phyloP scores from a whole-genome alignment of 2,888 invertebrate species.

The Eilema caniola region DNA sequence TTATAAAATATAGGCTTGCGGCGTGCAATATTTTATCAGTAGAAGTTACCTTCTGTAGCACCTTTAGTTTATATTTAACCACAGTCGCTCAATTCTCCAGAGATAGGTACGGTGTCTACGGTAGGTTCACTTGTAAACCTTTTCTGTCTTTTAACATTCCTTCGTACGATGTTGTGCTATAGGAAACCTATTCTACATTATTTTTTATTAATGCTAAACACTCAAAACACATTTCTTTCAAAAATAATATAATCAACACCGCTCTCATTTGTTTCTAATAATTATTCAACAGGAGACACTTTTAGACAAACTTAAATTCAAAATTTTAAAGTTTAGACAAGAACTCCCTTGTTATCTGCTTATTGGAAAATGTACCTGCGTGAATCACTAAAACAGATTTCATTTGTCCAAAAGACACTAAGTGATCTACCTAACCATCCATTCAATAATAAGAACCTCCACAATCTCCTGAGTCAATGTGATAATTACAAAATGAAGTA shows the following conservation, averaged over 20 bases:
- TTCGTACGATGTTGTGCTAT: background rate
- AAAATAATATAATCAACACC: too few species aligned
- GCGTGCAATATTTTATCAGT: too few species aligned
- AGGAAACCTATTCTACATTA: background rate
- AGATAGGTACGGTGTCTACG: background rate
- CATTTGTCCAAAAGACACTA: background rate
- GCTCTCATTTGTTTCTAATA: background rate
- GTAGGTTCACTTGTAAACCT: background rate
- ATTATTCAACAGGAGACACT: background rate
- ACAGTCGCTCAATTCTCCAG: background rate
- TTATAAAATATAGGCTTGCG: too few species aligned
- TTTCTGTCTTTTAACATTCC: background rate
- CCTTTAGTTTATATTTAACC: background rate
- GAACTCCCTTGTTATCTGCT: too few species aligned
- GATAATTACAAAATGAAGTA: conserved; percentile 7
- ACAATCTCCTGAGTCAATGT: conserved; percentile 10
- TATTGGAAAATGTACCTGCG: too few species aligned
- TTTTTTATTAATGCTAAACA: background rate
- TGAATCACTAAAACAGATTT: background rate
- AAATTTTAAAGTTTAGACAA: background rate
- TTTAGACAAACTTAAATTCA: background rate
- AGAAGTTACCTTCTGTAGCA: background rate
- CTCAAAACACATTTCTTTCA: background rate
- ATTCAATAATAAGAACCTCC: background rate
- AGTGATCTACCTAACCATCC: background rate